Evolutionary conservation across 2,797 vertebrate genomes (phyloP), one percentile per base, ranked within the genome.

Genomic region (Poecilia gillii): DNA sequence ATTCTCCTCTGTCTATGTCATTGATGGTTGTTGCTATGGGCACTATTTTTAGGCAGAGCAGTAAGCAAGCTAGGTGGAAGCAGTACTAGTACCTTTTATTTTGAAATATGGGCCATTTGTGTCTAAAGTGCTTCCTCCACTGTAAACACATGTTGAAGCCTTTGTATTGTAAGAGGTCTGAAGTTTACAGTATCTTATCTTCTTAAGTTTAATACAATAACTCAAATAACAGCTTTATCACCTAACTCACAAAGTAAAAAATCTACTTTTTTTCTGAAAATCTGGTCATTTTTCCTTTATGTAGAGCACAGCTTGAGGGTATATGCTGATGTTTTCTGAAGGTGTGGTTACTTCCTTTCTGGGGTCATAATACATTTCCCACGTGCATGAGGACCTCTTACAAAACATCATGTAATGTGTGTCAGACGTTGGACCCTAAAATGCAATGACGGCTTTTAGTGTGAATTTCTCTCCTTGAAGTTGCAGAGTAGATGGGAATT

Each of bases 391-490:
- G 16, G 18, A 39, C 64, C 36, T 68, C 8, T 20, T 36, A 41
- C 8, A 23, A 18, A 68, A 68, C 9, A 36, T 20, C 3, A 7
- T 12, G 6, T 41, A 68, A 68, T 41, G 36, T 55, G 53, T n/a
- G 53, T 55, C 53, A 55, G 53, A 9, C 3, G 25, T 55, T 12
- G 25, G 53, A n/a, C 25, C 9, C 3, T 20, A 11, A 55, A n/a
- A 23, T 55, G 53, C 25, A 55, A n/a, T 55, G 23, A 8, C 2
- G 6, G 9, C 2, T 71, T 71, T 71, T 43, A 14, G 68, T n/a
- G 41, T 71, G 53, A 55, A n/a, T 71, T 41, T 46, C 41, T 71
- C 9, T 71, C 39, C 68, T 71, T 46, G 68, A 71, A 71, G 68
- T 45, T n/a, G 25, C 2, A 68, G 64, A 39, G 36, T 25, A 16